Evolutionary conservation across 2,113 vertebrate species (phyloP), one percentile per base, ranked within the genome.

Genomic region (Cyrtonyx montezumae): DNA sequence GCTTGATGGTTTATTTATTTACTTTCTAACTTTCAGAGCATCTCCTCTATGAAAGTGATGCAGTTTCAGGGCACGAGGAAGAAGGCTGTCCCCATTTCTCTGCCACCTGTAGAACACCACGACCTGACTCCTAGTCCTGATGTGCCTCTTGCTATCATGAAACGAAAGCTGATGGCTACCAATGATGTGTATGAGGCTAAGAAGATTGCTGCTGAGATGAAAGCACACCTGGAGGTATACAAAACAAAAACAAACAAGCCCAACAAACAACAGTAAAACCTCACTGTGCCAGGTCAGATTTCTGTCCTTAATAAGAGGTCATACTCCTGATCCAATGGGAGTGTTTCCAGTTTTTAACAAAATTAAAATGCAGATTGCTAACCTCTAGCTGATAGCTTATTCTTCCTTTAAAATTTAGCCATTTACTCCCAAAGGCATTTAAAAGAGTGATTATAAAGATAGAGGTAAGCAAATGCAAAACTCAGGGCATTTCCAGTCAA

Each of bases 91-190:
- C 94, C 97, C 1, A 59, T 98, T 61, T 93, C 96, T 55, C 97
- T 98, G 94, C 97, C 97, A 26, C 98, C 97, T 0, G 74, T 99
- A 13, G 67, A 49, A 6, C 79, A 87, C 34, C 95, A 90, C 5
- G 98, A 99, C 91, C 97, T 99, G 88, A 99, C 97, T 1, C 98
- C 99, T 0, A 99, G 99, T 96, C 99, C 98, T 0, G 99, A 99
- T 9, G 99, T 99, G 42, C 98, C 98, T 34, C 97, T 99, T 76
- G 97, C 97, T 68, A 99, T 99, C 98, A 97, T 99, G 96, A 99
- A 99, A 91, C 98, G 98, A 97, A 99, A 98, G 67, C 91, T 99
- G 84, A 98, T 99, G 98, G 92, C 96, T 37, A 96, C 98, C 90
- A 99, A 99, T 28, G 97, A 99, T 9, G n/a, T 98, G 71, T 21